These are phyloP conservation scores for Panurus biarmicus DNA, from an alignment of 2,113 vertebrate species.

Conservation along the genomic window DNA sequence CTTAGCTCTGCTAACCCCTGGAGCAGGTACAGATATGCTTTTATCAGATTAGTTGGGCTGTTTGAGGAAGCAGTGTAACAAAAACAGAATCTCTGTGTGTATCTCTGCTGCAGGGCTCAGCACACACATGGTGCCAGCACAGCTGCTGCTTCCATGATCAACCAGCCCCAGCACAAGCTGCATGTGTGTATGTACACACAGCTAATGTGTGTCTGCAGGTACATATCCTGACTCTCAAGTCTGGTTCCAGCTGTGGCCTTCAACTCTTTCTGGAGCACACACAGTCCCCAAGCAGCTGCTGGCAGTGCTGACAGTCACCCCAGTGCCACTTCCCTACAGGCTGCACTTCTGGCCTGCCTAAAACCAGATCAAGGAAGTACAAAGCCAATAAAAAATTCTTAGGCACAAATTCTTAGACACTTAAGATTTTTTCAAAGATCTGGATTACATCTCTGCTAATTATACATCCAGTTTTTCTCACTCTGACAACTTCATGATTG, in stretches of 20 bases:
- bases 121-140: neutral
- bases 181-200: rapidly evolving
- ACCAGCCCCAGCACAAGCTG: neutral
- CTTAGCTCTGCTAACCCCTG: neutral
- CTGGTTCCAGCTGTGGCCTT: rapidly evolving
- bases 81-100: neutral
- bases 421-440: neutral
- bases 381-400: neutral
- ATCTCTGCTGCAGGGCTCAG: neutral
- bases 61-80: neutral
- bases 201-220: neutral
- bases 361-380: neutral
- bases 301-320: neutral
- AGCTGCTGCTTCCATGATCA: neutral
- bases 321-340: neutral
- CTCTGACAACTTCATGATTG: neutral
- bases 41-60: neutral
- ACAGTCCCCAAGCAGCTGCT: neutral
- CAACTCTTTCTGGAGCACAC: rapidly evolving
- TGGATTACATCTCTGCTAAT: neutral
- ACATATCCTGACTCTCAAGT: neutral
- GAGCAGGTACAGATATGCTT: neutral
- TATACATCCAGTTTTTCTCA: neutral
- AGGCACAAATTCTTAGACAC: neutral
- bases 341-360: neutral